Percentiles rank a stretch among this genome's conserved stretches.
Conservation (phyloP, 1,140 invertebrate genomes). For the Lethrus apterus region DNA sequence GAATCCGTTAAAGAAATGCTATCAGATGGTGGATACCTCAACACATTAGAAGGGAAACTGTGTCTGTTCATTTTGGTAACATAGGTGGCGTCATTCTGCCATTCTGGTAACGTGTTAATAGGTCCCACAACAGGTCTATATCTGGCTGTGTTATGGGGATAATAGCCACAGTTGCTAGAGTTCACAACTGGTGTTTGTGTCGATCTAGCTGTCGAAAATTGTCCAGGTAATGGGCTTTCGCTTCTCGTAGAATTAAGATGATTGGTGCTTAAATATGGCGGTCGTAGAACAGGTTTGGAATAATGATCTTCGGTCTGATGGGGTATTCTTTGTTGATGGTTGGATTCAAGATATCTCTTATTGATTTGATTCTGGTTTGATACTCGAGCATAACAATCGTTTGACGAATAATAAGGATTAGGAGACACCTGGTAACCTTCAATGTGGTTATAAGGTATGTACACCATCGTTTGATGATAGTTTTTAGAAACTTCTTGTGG, state of each 20-base stretch:
- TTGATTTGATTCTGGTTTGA: conserved; percentile 39
- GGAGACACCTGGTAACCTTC: conserved; percentile 30
- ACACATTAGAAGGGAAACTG: conserved; percentile 30
- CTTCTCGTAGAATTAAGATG: conserved; percentile 33
- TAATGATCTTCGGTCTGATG: conserved; percentile 19
- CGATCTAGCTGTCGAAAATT: conserved; percentile 40
- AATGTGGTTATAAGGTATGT: conserved; percentile 62
- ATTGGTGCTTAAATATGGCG: conserved; percentile 28
- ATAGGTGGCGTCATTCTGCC: conserved; percentile 28
- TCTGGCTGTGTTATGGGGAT: conserved; percentile 23
- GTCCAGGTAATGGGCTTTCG: conserved; percentile 35
- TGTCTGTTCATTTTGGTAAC: conserved; percentile 32
- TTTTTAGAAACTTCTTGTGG: conserved; percentile 48
- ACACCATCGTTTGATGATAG: conserved; percentile 65
- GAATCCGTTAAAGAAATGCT: conserved; percentile 29
- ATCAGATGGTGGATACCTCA: conserved; percentile 28
- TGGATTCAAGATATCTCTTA: conserved; percentile 33
- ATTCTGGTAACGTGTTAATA: conserved; percentile 15
- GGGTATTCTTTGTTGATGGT: conserved; percentile 40
- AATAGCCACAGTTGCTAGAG: conserved; percentile 33
- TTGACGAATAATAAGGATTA: conserved; percentile 39
- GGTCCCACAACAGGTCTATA: conserved; percentile 29
- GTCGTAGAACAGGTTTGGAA: conserved; percentile 11
- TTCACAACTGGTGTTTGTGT: conserved; percentile 38
- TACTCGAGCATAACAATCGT: conserved; percentile 30